These are phyloP conservation scores for Dreissena rostriformis DNA, from an alignment of 1,140 invertebrate genomes.

Conservation along the genomic window DNA sequence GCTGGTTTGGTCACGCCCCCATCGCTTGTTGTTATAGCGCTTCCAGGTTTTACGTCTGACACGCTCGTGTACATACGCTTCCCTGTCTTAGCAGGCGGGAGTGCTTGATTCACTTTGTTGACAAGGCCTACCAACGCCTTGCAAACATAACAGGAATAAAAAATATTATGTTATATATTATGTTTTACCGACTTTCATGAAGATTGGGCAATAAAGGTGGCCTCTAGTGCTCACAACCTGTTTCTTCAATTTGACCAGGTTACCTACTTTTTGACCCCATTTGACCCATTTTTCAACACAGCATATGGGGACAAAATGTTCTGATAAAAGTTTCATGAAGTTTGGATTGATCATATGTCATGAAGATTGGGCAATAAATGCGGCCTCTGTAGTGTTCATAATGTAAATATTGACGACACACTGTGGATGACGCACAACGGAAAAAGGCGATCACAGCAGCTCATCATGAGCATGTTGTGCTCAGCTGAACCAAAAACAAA, in stretches of 20 bases:
- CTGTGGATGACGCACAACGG: no score
- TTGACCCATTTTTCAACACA: neutral
- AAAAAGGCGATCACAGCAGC: no score
- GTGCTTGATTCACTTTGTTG: slow-evolving; percentile 75
- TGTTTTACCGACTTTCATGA: neutral
- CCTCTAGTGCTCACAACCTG: neutral
- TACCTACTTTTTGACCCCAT: neutral
- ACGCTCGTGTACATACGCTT: slow-evolving; percentile 67
- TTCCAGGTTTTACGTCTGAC: slow-evolving; percentile 67
- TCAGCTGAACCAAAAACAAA: no score
- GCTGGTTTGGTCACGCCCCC: slow-evolving; percentile 68
- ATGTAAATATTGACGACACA: no score
- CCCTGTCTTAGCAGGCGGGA: slow-evolving; percentile 72
- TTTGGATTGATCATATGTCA: neutral
- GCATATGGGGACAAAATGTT: neutral
- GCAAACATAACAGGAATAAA: slow-evolving; percentile 46
- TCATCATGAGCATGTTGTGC: no score
- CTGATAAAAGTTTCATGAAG: neutral
- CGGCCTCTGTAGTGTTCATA: no score
- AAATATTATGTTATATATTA: no score
- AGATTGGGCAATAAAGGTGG: neutral
- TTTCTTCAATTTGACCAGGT: neutral
- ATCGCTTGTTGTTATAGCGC: slow-evolving; percentile 69
- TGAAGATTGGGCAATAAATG: neutral
- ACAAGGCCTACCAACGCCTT: slow-evolving; percentile 81